phyloP scores from a whole-genome alignment of 2,113 vertebrate genomes.

The Chroicocephalus ridibundus region DNA sequence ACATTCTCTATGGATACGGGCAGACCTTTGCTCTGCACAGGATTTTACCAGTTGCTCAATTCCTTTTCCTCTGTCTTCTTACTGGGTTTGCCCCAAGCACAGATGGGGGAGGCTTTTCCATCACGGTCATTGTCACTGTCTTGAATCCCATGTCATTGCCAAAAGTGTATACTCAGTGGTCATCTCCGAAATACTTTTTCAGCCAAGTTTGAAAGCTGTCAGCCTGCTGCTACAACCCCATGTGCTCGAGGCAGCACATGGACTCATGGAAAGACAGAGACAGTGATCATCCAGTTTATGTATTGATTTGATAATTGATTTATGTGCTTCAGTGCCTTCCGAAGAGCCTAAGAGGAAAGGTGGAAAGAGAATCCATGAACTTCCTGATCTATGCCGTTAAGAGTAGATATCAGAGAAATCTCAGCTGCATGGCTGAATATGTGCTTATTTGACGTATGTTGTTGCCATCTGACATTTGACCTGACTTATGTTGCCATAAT shows the following conservation, averaged over 20 bases:
- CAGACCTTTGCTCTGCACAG: constrained; percentile 11
- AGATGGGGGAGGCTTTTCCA: not conserved
- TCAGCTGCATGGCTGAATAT: not conserved
- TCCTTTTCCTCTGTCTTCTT: not conserved
- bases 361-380: not conserved
- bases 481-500: not conserved
- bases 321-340: not conserved
- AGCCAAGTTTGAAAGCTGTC: not conserved
- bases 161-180: not conserved
- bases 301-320: not conserved
- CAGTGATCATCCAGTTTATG: not conserved
- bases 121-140: not conserved
- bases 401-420: not conserved
- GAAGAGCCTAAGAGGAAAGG: not conserved
- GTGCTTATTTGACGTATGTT: not conserved
- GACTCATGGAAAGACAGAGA: not conserved
- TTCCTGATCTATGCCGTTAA: not conserved
- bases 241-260: not conserved
- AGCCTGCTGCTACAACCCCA: not conserved
- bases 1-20: constrained; percentile 37
- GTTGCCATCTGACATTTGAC: too few relatives aligned
- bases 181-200: not conserved
- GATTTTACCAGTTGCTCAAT: not conserved
- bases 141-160: not conserved
- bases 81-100: not conserved